phyloP scores from a whole-genome alignment of 2,888 invertebrate species.

The Athalia rosae region DNA sequence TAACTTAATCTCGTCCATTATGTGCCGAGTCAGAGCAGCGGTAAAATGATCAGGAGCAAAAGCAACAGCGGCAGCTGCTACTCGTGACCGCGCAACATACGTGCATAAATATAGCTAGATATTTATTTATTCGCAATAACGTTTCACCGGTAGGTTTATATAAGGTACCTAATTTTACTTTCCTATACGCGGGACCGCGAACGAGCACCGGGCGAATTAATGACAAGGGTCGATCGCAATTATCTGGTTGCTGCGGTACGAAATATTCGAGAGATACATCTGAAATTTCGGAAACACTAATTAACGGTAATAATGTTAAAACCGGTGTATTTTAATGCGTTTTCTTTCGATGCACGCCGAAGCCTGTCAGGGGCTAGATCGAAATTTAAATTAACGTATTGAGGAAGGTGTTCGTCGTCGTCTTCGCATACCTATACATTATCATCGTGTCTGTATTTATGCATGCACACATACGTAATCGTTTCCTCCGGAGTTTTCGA shows the following conservation, averaged over 20 bases:
- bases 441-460: background rate
- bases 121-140: background rate
- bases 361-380: too few relatives aligned
- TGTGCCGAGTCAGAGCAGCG: background rate
- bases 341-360: too few relatives aligned
- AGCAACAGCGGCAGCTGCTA: conserved; percentile 4
- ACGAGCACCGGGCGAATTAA: background rate
- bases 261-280: too few relatives aligned
- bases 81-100: conserved; percentile 8
- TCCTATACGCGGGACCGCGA: background rate
- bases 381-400: too few relatives aligned
- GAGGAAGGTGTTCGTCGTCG: too few relatives aligned
- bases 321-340: too few relatives aligned
- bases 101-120: background rate
- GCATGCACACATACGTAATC: background rate
- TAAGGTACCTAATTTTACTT: background rate
- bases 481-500: conserved; percentile 11
- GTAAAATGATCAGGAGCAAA: too few relatives aligned
- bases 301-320: too few relatives aligned
- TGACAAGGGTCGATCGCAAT: too few relatives aligned
- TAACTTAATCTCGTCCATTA: conserved; percentile 22
- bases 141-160: background rate
- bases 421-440: background rate
- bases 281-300: too few relatives aligned
- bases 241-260: too few relatives aligned